phyloP scores from a whole-genome alignment of 1,140 invertebrate species.

The Drosophila obscura region DNA sequence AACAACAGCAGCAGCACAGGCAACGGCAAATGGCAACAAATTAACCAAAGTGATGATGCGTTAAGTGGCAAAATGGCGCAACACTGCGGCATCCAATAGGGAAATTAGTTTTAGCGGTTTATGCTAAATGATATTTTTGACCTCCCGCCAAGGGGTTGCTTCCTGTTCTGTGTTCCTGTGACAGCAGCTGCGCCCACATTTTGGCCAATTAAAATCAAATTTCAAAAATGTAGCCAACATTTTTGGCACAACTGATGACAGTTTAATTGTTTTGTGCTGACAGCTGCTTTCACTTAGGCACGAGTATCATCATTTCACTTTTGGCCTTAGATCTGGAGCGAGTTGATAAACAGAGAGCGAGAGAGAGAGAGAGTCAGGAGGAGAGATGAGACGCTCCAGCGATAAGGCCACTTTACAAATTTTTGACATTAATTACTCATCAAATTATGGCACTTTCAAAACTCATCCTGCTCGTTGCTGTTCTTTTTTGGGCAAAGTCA shows the following conservation, averaged over 20 bases:
- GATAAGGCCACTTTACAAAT: slow-evolving; percentile 49
- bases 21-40: slow-evolving; percentile 57
- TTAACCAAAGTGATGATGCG: slow-evolving; percentile 79
- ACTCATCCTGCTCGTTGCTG: slow-evolving; percentile 6
- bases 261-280: slow-evolving; percentile 66
- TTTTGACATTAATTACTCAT: slow-evolving; percentile 70
- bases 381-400: slow-evolving; percentile 11
- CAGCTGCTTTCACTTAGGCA: slow-evolving; percentile 72
- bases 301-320: slow-evolving; percentile 54
- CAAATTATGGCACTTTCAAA: slow-evolving; percentile 55
- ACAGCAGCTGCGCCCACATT: slow-evolving; percentile 72
- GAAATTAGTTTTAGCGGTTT: slow-evolving; percentile 79
- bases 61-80: slow-evolving; percentile 72
- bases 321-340: slow-evolving; percentile 26
- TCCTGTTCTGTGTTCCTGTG: slow-evolving; percentile 20
- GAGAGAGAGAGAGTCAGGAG: not conserved
- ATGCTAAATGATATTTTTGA: slow-evolving; percentile 4
- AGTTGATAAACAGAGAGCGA: slow-evolving; percentile 41
- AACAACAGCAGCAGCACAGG: not conserved
- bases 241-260: slow-evolving; percentile 66
- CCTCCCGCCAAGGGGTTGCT: not conserved
- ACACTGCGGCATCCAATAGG: slow-evolving; percentile 45
- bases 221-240: slow-evolving; percentile 57
- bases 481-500: slow-evolving; percentile 48
- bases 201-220: slow-evolving; percentile 80